Evolutionary conservation across 2,888 invertebrate genomes (phyloP), one percentile per base, ranked within the genome.

Genomic region (Minunthozetes semirufus): DNA sequence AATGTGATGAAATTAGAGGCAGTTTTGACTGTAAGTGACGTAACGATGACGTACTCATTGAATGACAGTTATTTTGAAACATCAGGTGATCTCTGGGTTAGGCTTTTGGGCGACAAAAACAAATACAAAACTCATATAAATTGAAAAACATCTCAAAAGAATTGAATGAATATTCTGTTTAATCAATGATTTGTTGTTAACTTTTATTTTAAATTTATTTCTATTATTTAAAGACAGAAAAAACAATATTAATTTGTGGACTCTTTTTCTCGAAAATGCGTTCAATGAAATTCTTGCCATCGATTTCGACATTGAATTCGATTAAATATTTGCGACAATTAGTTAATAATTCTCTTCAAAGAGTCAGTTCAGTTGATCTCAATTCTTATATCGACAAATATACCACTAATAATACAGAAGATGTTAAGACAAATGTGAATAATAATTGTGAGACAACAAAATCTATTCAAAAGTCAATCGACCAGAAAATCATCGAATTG

Each of bases 271-370:
- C n/a, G n/a, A 59, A 6, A 22, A 59, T 59, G 59, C 59, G 59
- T 59, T 59, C 59, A 27, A 59, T 59, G 22, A 59, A 59, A 59
- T 59, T 22, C 59, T 59, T 59, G 59, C 59, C 59, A 25, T 59
- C 27, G 15, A 15, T 27, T 9, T 59, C 59, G 11, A 25, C 59
- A 25, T 22, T 27, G 13, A 19, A 27, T 19, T 22, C 59, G 25
- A 4, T 59, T 5, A 59, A 59, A 59, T 59, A 59, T 59, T 59
- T 59, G 4, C 19, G 59, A 59, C 22, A 59, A 25, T 27, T 59
- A 25, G 11, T 59, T 5, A 59, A 59, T 25, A 25, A 59, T 27
- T 59, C 59, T 5, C 25, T 59, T 9, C 59, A 59, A 25, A 59
- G 25, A 15, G 19, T 59, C 8, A 59, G 5, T 22, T 4, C 59